A percentile compares a stretch with the other conserved stretches of the same genome.
phyloP scores from a whole-genome alignment of 1,140 invertebrate genomes.

The Caenorhabditis remanei region DNA sequence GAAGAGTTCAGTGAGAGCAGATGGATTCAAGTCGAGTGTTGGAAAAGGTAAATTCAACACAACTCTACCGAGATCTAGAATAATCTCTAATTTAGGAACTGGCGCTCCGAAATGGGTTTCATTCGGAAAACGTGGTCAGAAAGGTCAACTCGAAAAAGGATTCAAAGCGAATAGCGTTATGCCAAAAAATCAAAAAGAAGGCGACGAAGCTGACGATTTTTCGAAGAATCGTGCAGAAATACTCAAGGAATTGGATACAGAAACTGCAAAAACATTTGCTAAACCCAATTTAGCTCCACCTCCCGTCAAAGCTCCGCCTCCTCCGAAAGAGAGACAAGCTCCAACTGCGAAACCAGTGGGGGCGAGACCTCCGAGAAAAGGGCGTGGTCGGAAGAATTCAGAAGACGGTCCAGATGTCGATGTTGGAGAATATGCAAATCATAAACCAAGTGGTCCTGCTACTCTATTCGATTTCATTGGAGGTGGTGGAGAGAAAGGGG shows the following conservation, averaged over 20 bases:
- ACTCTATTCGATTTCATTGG: conserved; percentile 46
- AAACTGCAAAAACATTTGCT: neutral
- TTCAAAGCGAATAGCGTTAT: conserved; percentile 43
- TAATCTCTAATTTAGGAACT: neutral
- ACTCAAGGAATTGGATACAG: neutral
- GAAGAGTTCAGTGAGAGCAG: conserved; percentile 26
- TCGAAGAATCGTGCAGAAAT: conserved; percentile 21
- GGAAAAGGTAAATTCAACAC: neutral
- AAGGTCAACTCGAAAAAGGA: conserved; percentile 10
- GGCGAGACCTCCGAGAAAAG: neutral
- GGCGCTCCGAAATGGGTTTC: conserved; percentile 22
- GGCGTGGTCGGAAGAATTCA: conserved; percentile 10
- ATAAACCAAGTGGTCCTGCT: conserved; percentile 21
- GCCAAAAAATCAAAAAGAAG: conserved; percentile 41
- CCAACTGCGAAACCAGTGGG: neutral
- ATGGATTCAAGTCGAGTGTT: conserved; percentile 35
- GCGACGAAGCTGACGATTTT: conserved; percentile 18
- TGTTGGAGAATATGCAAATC: conserved; percentile 35
- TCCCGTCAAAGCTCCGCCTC: conserved; percentile 13
- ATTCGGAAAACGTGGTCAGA: conserved; percentile 18
- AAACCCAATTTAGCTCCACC: conserved; percentile 28
- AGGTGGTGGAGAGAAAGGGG: neutral
- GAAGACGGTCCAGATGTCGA: conserved; percentile 27
- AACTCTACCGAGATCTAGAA: too few relatives aligned
- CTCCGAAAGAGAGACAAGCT: neutral